phyloP scores from a whole-genome alignment of 2,113 vertebrate genomes.

The Sorex fumeus region DNA sequence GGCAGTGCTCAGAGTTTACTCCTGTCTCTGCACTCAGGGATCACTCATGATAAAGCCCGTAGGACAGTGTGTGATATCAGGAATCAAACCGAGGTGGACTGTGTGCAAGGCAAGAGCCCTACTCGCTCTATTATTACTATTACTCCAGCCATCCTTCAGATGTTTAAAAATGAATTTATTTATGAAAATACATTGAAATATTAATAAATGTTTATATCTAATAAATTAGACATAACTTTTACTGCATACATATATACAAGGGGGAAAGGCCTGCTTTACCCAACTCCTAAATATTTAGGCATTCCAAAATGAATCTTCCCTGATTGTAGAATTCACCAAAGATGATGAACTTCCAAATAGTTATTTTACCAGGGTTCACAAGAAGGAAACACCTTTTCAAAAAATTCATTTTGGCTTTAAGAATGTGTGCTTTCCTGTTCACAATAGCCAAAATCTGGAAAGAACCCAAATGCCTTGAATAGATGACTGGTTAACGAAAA shows the following conservation, averaged over 20 bases:
- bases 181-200: neutral
- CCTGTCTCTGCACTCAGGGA: no score
- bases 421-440: conserved; percentile 38
- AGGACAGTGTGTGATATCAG: no score
- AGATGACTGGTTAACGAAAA: no score
- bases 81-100: no score
- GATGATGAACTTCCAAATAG: neutral
- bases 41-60: no score
- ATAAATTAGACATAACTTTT: neutral
- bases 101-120: no score
- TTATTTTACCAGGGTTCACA: conserved; percentile 20
- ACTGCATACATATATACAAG: neutral
- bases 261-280: neutral
- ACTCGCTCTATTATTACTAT: no score
- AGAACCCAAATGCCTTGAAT: no score
- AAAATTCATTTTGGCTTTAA: conserved; percentile 8
- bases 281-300: neutral
- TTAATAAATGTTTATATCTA: conserved; percentile 22
- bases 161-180: neutral
- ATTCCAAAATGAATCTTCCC: conserved; percentile 29
- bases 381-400: neutral
- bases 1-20: no score
- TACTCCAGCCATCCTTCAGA: neutral
- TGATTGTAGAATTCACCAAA: conserved; percentile 1
- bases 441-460: no score